Percentiles rank a stretch among this genome's conserved stretches.
These are phyloP conservation scores for Candoia aspera DNA, from an alignment of 2,113 vertebrate genomes.

Conservation along the genomic window DNA sequence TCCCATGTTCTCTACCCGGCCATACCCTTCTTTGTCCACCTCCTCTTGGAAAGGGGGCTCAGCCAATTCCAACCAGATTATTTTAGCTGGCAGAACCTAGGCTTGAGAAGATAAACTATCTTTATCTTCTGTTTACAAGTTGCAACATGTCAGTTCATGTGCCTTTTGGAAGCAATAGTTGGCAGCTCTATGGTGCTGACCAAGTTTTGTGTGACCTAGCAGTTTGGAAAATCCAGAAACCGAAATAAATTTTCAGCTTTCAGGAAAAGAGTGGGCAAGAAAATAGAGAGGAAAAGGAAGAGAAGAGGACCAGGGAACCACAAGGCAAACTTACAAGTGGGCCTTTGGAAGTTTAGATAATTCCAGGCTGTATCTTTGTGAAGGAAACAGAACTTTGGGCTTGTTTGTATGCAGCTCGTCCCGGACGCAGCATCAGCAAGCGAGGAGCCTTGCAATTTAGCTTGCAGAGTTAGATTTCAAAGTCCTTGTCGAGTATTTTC, in stretches of 20 bases:
- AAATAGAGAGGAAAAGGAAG: background rate
- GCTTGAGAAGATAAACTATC: too few relatives aligned
- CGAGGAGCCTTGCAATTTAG: conserved; percentile 40
- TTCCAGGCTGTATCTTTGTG: conserved; percentile 63
- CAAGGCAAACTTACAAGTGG: conserved; percentile 34
- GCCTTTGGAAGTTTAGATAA: conserved; percentile 42
- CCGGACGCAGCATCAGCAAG: background rate
- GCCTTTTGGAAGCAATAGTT: too few relatives aligned
- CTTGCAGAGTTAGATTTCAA: conserved; percentile 8
- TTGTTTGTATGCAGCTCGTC: background rate
- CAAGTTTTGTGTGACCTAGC: too few relatives aligned
- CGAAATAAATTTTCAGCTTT: too few relatives aligned
- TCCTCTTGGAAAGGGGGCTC: too few relatives aligned
- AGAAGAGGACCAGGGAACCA: background rate
- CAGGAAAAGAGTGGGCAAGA: background rate
- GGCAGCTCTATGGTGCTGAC: too few relatives aligned
- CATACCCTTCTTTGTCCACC: background rate
- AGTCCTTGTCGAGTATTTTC: background rate
- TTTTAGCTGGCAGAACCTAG: too few relatives aligned
- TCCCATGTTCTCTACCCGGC: background rate
- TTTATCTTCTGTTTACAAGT: too few relatives aligned
- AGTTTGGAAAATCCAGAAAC: too few relatives aligned
- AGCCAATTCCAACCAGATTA: too few relatives aligned
- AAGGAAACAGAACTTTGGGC: conserved; percentile 16
- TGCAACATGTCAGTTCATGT: too few relatives aligned